A percentile compares a stretch with the other conserved stretches of the same genome.
These are phyloP conservation scores for Cheilosia impressa DNA, from an alignment of 2,888 invertebrate genomes.

Conservation along the genomic window DNA sequence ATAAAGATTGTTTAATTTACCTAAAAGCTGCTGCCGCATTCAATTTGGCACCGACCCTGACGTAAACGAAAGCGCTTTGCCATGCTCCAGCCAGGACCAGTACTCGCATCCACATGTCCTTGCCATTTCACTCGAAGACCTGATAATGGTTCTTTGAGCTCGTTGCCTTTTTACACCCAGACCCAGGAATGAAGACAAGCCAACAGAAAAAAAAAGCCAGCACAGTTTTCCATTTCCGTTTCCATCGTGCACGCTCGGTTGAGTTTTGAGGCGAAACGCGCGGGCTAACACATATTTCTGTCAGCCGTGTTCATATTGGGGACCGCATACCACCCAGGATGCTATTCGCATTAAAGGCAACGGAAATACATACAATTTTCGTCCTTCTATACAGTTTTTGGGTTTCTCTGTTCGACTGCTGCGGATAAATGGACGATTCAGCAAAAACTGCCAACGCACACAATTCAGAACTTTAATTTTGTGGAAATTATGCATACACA, in stretches of 20 bases:
- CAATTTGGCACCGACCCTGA: slow-evolving; percentile 53
- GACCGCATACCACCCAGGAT: slow-evolving; percentile 47
- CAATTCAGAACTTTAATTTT: slow-evolving; percentile 72
- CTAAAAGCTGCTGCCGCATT: slow-evolving; percentile 65
- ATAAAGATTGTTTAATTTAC: slow-evolving; percentile 58
- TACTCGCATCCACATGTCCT: slow-evolving; percentile 14
- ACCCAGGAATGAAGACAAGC: slow-evolving; percentile 1
- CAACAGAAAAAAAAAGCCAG: slow-evolving; percentile 1
- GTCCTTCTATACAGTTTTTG: slow-evolving; percentile 3
- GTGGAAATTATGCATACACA: slow-evolving; percentile 74
- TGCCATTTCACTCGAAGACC: neutral
- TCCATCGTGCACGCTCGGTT: slow-evolving; percentile 49
- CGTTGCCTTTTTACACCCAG: neutral
- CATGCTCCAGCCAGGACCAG: neutral
- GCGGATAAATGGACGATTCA: slow-evolving; percentile 52
- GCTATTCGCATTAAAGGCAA: slow-evolving; percentile 64
- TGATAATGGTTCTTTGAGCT: slow-evolving; percentile 3
- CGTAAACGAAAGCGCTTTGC: slow-evolving; percentile 17
- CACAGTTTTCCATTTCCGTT: slow-evolving; percentile 58
- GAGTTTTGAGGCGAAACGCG: slow-evolving; percentile 57
- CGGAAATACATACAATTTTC: slow-evolving; percentile 56
- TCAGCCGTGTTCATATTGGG: slow-evolving; percentile 55
- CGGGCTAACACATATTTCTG: slow-evolving; percentile 61
- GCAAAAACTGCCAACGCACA: slow-evolving; percentile 64
- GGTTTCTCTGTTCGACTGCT: slow-evolving; percentile 8